These are phyloP conservation scores for Phymanthus crucifer DNA, from an alignment of 92 coral and sea anemone species.

Conservation along the genomic window DNA sequence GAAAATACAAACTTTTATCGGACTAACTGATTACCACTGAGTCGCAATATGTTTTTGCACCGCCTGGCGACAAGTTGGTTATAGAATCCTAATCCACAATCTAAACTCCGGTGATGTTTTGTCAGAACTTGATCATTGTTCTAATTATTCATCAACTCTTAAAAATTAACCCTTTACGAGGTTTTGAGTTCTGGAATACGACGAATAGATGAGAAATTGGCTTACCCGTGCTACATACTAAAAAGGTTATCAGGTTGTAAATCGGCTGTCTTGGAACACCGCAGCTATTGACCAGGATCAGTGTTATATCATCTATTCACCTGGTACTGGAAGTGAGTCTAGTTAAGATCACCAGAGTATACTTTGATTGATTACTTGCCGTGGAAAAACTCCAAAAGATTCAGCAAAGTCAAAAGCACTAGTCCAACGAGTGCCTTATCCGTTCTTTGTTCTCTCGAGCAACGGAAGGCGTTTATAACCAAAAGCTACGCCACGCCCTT, in stretches of 20 bases:
- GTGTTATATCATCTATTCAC: no score
- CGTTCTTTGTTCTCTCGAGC: no score
- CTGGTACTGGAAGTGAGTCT: no score
- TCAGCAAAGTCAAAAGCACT: no score
- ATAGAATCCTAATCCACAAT: background rate
- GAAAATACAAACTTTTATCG: background rate
- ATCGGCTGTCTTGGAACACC: background rate
- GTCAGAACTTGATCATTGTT: background rate
- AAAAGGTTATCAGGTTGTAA: background rate
- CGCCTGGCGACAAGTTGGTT: background rate
- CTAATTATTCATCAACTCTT: background rate
- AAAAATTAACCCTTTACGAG: background rate
- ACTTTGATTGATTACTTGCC: no score
- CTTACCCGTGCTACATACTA: background rate
- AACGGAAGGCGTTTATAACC: background rate
- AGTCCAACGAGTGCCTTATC: no score
- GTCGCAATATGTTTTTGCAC: background rate
- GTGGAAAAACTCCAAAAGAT: no score
- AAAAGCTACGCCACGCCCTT: background rate
- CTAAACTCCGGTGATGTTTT: background rate
- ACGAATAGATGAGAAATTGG: background rate
- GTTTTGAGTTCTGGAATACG: background rate
- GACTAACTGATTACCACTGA: background rate
- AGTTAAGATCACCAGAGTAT: no score
- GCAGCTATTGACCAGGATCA: no score